phyloP scores from a whole-genome alignment of 2,113 vertebrate genomes.

The Stictonetta naevosa region DNA sequence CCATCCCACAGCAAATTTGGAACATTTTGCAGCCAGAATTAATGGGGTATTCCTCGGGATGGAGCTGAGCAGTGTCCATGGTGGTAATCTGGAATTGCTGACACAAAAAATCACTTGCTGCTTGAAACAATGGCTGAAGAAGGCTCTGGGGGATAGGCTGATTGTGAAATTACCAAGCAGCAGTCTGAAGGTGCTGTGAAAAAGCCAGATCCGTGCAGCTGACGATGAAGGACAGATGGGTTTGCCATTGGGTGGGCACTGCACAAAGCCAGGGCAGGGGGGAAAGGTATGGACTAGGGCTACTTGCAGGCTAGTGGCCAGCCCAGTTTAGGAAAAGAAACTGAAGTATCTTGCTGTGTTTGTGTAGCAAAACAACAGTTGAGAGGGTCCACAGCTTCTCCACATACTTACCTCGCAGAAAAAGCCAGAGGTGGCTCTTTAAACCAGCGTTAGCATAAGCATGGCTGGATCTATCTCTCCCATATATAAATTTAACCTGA shows the following conservation, averaged over 20 bases:
- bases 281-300: neutral
- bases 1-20: neutral
- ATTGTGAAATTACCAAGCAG: neutral
- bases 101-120: neutral
- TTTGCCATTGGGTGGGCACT: neutral
- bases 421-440: neutral
- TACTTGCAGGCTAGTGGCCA: neutral
- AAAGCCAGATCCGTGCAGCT: neutral
- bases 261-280: neutral
- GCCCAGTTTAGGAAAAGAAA: neutral
- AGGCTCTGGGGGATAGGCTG: neutral
- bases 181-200: neutral
- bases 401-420: neutral
- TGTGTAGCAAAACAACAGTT: neutral
- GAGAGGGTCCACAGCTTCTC: neutral
- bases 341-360: neutral
- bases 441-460: neutral
- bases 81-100: neutral
- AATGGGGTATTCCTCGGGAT: fast-evolving
- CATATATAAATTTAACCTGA: neutral
- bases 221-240: neutral
- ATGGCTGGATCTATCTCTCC: neutral
- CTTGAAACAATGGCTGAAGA: neutral
- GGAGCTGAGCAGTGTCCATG: neutral
- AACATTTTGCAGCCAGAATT: neutral